These are phyloP conservation scores for Reticulitermes lucifugus DNA, from an alignment of 2,888 invertebrate genomes.

Conservation along the genomic window DNA sequence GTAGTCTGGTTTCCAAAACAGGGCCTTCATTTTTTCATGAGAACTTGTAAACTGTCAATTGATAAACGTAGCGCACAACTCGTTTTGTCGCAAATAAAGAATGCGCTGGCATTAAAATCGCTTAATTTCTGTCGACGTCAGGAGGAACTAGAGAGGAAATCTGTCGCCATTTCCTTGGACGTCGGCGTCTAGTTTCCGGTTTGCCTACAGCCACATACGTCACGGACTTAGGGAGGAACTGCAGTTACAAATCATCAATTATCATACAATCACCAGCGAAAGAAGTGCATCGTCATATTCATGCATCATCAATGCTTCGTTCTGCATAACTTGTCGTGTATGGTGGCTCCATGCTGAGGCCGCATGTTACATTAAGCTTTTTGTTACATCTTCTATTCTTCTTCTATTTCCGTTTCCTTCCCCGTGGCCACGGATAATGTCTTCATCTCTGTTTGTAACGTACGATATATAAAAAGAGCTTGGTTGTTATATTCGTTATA, in stretches of 20 bases:
- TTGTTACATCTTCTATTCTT: not conserved
- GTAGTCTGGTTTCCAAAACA: conserved; percentile 45
- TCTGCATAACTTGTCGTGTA: conserved; percentile 24
- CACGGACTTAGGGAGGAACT: not conserved
- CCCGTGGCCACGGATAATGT: conserved; percentile 24
- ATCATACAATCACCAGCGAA: conserved; percentile 5
- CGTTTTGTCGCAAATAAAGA: not conserved
- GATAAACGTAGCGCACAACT: not conserved
- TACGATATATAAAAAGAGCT: not conserved
- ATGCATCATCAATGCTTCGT: conserved; percentile 24
- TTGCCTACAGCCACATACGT: not conserved
- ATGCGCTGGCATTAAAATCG: not conserved
- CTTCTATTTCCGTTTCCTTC: conserved; percentile 4
- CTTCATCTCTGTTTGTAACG: conserved; percentile 1
- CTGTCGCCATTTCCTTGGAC: conserved; percentile 29
- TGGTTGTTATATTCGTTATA: not conserved
- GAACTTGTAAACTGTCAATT: not conserved
- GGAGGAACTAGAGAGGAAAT: not conserved
- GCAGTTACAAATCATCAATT: conserved; percentile 46
- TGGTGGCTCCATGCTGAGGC: conserved; percentile 8
- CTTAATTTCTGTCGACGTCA: not conserved
- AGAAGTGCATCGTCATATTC: conserved; percentile 26
- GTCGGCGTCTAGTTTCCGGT: not conserved
- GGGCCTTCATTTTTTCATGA: conserved; percentile 27
- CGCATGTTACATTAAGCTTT: not conserved